Conservation (phyloP, 2,888 invertebrate genomes). For the Leptogaster cylindrica region DNA sequence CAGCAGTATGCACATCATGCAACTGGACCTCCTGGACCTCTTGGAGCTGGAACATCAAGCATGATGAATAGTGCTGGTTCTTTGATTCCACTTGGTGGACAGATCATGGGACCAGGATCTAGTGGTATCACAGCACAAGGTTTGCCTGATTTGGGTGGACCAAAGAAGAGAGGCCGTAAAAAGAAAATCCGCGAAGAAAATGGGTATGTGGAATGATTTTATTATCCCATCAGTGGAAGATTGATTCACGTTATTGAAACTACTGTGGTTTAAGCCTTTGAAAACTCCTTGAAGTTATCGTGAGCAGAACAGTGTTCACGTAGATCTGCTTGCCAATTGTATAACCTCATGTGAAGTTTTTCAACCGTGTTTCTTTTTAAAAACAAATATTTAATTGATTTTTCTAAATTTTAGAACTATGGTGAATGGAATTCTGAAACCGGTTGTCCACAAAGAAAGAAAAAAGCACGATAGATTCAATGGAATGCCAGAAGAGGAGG, state of each 20-base stretch:
- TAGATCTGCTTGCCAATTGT: no score
- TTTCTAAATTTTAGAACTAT: constrained; percentile 44
- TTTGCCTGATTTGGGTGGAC: constrained; percentile 58
- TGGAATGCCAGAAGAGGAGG: constrained; percentile 96
- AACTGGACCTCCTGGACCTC: constrained; percentile 7
- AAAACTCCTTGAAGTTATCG: no score
- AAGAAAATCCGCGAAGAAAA: constrained; percentile 78
- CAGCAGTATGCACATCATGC: constrained; percentile 42
- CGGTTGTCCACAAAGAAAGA: constrained; percentile 72
- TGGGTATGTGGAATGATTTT: constrained; percentile 61
- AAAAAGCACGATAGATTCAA: constrained; percentile 95
- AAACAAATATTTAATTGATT: not conserved
- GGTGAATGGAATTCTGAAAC: constrained; percentile 48
- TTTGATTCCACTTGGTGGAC: constrained; percentile 15
- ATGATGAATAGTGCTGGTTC: not conserved
- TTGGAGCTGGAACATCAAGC: not conserved
- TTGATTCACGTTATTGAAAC: no score
- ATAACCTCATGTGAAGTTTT: not conserved
- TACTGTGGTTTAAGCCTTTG: no score
- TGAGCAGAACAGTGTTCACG: no score
- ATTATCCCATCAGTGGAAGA: no score
- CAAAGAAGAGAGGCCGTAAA: constrained; percentile 86
- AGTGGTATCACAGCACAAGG: not conserved
- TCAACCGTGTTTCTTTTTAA: not conserved
- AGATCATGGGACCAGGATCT: constrained; percentile 28